Base-by-base conservation (phyloP, 2,888 invertebrate genomes). In the Tethea ocularis region DNA sequence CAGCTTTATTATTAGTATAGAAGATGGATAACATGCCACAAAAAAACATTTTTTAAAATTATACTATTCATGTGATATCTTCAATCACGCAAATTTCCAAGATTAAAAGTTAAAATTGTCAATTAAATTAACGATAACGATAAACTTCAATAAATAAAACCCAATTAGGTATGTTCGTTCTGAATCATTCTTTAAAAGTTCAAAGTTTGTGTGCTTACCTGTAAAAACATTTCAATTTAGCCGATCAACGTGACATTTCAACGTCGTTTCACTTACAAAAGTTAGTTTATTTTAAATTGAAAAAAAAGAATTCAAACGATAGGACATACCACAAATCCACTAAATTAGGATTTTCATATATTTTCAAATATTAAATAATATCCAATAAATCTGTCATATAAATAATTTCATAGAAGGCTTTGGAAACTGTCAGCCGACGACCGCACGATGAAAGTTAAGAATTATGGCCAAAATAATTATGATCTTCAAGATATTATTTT, bases 381-480 rank as follows among this genome's bases (percentile, higher is more conserved):
- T 10, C 29, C 29, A 53, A 53, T 53, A 53, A 53, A 53, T 53
- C 29, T 17, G 17, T 33, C 29, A 29, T 53, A 17, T 20, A 29
- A 53, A 20, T 29, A 53, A 52, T 33, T 53, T 53, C 53, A 10
- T 11, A 29, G 53, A 33, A 53, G 24, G 29, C 53, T 53, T 53
- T 29, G 29, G 8, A 29, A 20, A 53, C 29, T 53, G 53, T 53
- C 53, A 17, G 29, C 52, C n/a, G 29, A 17, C 53, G 26, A 29
- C 53, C 52, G 8, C 20, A 17, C 53, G 26, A 29, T 29, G 20
- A 29, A 53, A 53, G 53, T 53, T 53, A 29, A 29, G 53, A 53
- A n/a, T 53, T 20, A 53, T 53, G n/a, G 29, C 20, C 29, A 29
- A 29, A 53, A 53, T 53, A 53, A 53, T 53, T 53, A 17, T 53